Conservation (phyloP, 2,113 vertebrate genomes). For the Oncorhynchus kisutch region DNA sequence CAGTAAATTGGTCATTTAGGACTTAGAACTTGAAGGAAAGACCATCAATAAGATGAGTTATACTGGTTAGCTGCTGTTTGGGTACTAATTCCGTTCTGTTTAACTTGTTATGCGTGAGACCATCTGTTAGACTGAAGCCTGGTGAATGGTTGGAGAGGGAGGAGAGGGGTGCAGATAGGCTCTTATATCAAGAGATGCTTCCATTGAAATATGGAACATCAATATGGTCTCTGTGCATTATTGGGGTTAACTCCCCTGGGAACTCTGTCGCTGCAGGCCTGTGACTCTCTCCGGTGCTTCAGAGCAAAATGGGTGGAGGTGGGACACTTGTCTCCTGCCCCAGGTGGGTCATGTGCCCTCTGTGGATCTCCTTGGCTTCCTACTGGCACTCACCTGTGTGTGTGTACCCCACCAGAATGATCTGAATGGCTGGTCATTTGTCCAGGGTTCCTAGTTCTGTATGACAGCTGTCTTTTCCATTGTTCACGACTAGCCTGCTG, state of each 20-base stretch:
- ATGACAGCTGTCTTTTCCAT: slow-evolving; percentile 46
- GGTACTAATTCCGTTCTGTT: background rate
- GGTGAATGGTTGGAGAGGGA: background rate
- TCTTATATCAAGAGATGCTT: slow-evolving; percentile 1
- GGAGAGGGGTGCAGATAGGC: background rate
- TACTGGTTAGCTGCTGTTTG: background rate
- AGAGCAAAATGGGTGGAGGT: background rate
- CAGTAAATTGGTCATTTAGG: no score
- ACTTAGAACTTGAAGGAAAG: no score
- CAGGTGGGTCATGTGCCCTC: background rate
- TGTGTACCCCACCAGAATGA: background rate
- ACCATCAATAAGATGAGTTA: no score
- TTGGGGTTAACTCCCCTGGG: background rate
- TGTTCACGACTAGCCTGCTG: slow-evolving; percentile 57
- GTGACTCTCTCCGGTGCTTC: background rate
- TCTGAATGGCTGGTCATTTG: slow-evolving; percentile 17
- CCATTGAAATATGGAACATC: slow-evolving; percentile 10
- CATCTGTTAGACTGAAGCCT: background rate
- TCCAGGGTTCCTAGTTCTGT: background rate
- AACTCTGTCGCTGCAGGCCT: background rate
- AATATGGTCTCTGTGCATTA: slow-evolving; percentile 15
- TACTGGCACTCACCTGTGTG: background rate
- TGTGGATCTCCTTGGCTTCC: no score
- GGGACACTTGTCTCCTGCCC: background rate
- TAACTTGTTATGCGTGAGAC: background rate